Percentiles rank a stretch among this genome's conserved stretches.
Evolutionary conservation across 2,113 vertebrate species (phyloP).

Genomic region (Meriones unguiculatus): DNA sequence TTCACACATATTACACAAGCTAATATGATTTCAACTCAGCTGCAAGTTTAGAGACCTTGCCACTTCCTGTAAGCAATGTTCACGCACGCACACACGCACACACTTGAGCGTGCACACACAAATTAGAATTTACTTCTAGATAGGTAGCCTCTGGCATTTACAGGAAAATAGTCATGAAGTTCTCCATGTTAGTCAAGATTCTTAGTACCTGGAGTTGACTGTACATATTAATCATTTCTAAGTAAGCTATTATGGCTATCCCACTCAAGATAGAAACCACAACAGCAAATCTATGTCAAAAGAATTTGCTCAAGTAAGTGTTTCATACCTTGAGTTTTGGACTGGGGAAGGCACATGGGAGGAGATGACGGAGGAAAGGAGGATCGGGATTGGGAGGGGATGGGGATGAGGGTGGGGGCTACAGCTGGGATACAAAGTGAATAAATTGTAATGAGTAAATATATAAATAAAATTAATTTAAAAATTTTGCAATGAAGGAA

Average conservation of each 20-base stretch:
- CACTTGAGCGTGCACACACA: neutral
- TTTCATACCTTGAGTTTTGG: neutral
- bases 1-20: neutral
- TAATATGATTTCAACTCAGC: conserved; percentile 11
- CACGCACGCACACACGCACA: neutral
- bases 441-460: too few relatives aligned
- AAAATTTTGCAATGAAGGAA: neutral
- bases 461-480: too few relatives aligned
- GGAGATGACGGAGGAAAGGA: too few relatives aligned
- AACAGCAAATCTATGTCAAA: neutral
- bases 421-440: too few relatives aligned
- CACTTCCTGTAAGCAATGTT: neutral
- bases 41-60: neutral
- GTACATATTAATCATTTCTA: neutral
- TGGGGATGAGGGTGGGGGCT: too few relatives aligned
- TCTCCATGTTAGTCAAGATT: neutral
- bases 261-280: neutral
- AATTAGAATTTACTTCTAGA: neutral
- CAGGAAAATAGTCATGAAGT: neutral
- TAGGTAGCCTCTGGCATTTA: neutral
- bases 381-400: too few relatives aligned
- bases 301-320: neutral
- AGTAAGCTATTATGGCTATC: neutral
- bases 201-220: neutral
- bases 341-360: too few relatives aligned